Evolutionary conservation across 2,888 invertebrate species (phyloP), one percentile per base, ranked within the genome.

Genomic region (Bruchidius siliquastri): DNA sequence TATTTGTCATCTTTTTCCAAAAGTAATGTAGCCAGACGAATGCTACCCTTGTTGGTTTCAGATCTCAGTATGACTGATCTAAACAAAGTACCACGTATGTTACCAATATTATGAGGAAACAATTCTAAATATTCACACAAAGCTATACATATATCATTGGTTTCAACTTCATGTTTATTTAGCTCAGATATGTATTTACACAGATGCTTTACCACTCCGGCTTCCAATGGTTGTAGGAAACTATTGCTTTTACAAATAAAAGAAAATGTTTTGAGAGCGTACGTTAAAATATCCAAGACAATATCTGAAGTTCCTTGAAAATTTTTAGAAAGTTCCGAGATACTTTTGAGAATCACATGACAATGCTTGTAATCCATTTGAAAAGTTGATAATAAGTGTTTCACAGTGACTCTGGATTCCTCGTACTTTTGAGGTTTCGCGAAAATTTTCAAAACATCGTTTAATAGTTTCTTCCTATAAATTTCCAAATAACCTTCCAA

Each of bases 101-200:
- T 82, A 20, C 84, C 82, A 3, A 91, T 87, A 79, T 87, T 88
- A 80, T 91, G 90, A 67, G 93, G 91, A 85, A 90, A 92, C 72
- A 86, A 87, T 74, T 88, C 83, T 21, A 94, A 87, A 82, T 92
- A 93, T 75, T 86, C 84, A 18, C 87, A 82, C 13, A 93, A 82
- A 0, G 88, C 84, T 4, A 83, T 84, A 78, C 92, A 92, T 79
- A 93, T 85, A 69, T 84, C 85, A 2, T 88, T 88, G 22, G 91
- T 68, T 70, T 85, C 78, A 18, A 77, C 72, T 71, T 79, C 76
- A 72, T 80, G 74, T 22, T 76, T 74, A 26, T 75, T 73, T 67
- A 77, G 76, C 70, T 82, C 74, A 73, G 30, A 67, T 8, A 75
- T 73, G 21, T 81, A 79, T 71, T 79, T 78, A 0, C 74, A 70